A percentile compares a stretch with the other conserved stretches of the same genome.
phyloP scores from a whole-genome alignment of 2,797 vertebrate species.

The Hemitrygon akajei region DNA sequence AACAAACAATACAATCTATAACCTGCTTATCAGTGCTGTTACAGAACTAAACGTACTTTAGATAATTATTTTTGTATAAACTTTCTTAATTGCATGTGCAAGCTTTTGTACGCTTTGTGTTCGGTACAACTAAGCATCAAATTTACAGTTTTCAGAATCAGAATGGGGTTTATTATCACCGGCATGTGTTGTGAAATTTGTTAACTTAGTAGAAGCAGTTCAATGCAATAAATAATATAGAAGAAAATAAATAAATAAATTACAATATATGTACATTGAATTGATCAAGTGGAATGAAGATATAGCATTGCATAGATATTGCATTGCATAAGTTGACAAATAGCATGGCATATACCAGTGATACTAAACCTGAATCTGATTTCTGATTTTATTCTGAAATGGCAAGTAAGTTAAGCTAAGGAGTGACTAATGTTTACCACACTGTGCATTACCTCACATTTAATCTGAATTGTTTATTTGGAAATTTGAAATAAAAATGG shows the following conservation, averaged over 20 bases:
- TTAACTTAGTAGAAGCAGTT: too few relatives aligned
- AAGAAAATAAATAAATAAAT: too few relatives aligned
- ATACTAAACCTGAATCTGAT: too few relatives aligned
- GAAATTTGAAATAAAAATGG: not conserved
- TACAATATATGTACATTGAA: too few relatives aligned
- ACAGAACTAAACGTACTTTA: not conserved
- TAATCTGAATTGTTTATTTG: not conserved
- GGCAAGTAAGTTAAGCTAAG: not conserved
- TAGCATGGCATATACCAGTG: too few relatives aligned
- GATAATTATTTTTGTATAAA: not conserved
- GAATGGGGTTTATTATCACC: too few relatives aligned
- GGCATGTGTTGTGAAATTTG: too few relatives aligned
- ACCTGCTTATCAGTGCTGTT: conserved; percentile 5
- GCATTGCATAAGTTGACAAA: too few relatives aligned
- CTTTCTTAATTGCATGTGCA: not conserved
- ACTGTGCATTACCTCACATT: not conserved
- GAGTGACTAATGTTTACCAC: not conserved
- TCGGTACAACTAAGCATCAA: not conserved
- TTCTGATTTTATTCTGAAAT: not conserved
- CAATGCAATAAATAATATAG: too few relatives aligned
- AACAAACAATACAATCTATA: not conserved
- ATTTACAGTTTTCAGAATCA: not conserved
- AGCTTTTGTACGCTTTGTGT: not conserved
- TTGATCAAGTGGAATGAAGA: not conserved
- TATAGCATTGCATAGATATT: too few relatives aligned